Conservation (phyloP, 2,113 vertebrate species). For the Cranoglanis bouderius region DNA sequence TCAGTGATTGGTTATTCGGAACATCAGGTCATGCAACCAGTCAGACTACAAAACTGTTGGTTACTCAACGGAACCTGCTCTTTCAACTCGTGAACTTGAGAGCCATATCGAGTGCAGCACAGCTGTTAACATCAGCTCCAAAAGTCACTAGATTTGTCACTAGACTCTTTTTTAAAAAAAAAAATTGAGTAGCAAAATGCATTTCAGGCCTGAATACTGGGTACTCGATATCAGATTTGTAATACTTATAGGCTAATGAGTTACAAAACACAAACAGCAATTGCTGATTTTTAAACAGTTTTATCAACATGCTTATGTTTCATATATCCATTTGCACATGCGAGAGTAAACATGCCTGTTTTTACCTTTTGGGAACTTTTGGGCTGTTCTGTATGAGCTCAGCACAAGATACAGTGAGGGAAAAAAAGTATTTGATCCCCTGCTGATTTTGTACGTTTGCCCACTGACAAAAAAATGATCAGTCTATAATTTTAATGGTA, state of each 20-base stretch:
- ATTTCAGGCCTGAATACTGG: background rate
- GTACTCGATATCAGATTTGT: background rate
- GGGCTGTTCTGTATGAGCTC: background rate
- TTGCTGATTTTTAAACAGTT: background rate
- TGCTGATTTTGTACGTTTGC: too few relatives aligned
- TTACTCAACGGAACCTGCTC: background rate
- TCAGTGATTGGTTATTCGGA: background rate
- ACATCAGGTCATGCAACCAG: background rate
- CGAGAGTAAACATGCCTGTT: background rate
- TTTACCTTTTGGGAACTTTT: background rate
- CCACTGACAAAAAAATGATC: too few relatives aligned
- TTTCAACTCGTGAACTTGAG: background rate
- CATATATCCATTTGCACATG: background rate
- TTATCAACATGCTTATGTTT: background rate
- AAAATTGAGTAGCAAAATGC: background rate
- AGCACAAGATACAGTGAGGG: background rate
- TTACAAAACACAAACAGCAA: background rate
- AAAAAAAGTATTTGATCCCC: too few relatives aligned
- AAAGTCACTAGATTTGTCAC: background rate
- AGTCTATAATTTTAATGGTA: too few relatives aligned
- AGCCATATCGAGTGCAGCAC: background rate
- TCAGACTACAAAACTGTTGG: background rate
- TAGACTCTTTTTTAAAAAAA: background rate
- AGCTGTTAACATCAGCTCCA: background rate
- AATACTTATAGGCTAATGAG: background rate